Conservation (phyloP, 2,113 vertebrate species). For the Nothobranchius kuhntae region DNA sequence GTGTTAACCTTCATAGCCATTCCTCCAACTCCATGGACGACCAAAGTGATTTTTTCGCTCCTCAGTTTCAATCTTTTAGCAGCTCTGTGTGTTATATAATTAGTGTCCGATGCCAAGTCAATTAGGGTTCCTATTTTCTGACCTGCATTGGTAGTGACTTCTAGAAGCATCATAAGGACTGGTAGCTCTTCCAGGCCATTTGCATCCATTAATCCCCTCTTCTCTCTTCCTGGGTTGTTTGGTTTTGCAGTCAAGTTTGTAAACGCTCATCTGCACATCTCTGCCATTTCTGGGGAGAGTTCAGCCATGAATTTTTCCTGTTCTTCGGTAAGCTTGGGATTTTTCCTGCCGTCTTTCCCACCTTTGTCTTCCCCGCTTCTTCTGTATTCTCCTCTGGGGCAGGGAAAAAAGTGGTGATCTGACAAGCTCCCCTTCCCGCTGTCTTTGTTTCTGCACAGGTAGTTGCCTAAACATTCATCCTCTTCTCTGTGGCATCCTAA, state of each 20-base stretch:
- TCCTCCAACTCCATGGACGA: background rate
- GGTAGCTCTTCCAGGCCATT: background rate
- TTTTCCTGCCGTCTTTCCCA: background rate
- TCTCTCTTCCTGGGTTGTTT: background rate
- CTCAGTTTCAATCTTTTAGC: background rate
- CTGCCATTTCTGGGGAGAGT: background rate
- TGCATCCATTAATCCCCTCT: background rate
- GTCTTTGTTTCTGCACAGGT: background rate
- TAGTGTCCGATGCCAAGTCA: background rate
- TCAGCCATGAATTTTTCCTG: background rate
- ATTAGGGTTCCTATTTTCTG: background rate
- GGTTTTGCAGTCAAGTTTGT: background rate
- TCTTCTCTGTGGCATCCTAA: background rate
- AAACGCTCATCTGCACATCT: background rate
- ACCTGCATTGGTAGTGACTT: background rate
- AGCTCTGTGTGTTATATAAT: background rate
- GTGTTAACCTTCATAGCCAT: background rate
- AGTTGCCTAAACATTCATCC: background rate
- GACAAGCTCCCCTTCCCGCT: background rate
- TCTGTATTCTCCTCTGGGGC: background rate
- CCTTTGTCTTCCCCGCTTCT: background rate
- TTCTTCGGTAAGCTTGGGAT: background rate
- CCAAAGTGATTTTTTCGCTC: background rate
- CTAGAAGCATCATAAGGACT: background rate
- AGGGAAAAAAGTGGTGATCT: background rate